These are phyloP conservation scores for Euborellia annulipes DNA, from an alignment of 1,140 invertebrate genomes.

Conservation along the genomic window DNA sequence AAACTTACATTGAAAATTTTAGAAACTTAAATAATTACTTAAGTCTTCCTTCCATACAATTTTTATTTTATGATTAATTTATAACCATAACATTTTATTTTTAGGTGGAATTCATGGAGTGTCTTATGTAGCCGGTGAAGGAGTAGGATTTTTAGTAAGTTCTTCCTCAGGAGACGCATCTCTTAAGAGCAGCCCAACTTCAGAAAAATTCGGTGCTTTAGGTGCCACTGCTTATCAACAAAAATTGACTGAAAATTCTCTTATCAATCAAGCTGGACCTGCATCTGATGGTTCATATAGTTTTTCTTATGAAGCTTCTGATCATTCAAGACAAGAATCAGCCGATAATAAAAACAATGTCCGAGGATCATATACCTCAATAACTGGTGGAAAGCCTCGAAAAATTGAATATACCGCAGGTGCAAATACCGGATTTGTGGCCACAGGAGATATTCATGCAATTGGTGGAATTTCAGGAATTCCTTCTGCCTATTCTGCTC, in stretches of 20 bases:
- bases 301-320: constrained; percentile 15
- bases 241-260: no score
- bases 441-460: constrained; percentile 10
- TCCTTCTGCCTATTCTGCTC: neutral
- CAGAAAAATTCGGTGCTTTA: neutral
- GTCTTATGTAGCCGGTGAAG: constrained; percentile 15
- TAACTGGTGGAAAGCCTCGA: constrained; percentile 8
- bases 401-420: constrained; percentile 13
- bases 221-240: neutral
- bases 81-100: no score
- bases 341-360: constrained; percentile 17
- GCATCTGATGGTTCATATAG: constrained; percentile 16
- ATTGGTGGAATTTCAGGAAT: neutral
- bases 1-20: no score
- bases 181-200: constrained; percentile 6
- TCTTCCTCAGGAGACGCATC: constrained; percentile 11
- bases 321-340: constrained; percentile 15
- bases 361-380: constrained; percentile 15
- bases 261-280: neutral
- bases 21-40: no score
- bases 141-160: constrained; percentile 15
- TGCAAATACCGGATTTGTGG: constrained; percentile 13
- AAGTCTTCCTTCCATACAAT: no score
- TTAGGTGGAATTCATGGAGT: constrained; percentile 13
- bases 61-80: no score